These are phyloP conservation scores for Prunella fulvescens DNA, from an alignment of 2,113 vertebrate species.

Conservation along the genomic window DNA sequence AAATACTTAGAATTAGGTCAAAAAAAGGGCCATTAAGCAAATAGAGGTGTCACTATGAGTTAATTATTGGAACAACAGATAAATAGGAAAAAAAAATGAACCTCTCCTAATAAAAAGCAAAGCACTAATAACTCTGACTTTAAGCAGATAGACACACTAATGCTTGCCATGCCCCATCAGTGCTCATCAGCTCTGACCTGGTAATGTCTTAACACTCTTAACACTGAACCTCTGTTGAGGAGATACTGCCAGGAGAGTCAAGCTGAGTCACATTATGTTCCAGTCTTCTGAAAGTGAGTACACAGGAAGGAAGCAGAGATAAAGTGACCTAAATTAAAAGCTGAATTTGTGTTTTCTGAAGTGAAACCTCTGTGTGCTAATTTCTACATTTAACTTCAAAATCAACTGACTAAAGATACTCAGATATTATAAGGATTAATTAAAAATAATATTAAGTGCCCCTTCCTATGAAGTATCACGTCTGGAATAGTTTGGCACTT, in stretches of 20 bases:
- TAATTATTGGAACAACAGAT: background rate
- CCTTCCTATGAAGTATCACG: background rate
- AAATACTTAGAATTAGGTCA: background rate
- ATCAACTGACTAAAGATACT: background rate
- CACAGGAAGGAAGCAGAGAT: constrained; percentile 4
- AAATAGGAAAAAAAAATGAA: background rate
- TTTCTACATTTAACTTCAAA: background rate
- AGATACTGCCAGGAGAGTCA: constrained; percentile 34
- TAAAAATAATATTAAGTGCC: background rate
- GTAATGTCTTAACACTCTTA: background rate
- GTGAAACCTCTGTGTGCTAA: background rate
- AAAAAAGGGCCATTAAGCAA: background rate
- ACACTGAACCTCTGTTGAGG: constrained; percentile 21
- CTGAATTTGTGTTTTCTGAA: constrained; percentile 16
- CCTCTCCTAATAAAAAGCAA: background rate
- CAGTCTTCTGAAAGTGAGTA: background rate
- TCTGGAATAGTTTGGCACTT: background rate
- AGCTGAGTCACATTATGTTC: constrained; percentile 44
- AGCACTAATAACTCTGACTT: background rate
- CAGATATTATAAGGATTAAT: background rate
- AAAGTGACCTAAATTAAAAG: constrained; percentile 39
- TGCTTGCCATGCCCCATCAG: background rate
- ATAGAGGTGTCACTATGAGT: background rate
- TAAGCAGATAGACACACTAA: background rate
- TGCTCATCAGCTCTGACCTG: background rate